Base-by-base conservation (phyloP, 2,797 vertebrate genomes). In the Scarus forsteni region DNA sequence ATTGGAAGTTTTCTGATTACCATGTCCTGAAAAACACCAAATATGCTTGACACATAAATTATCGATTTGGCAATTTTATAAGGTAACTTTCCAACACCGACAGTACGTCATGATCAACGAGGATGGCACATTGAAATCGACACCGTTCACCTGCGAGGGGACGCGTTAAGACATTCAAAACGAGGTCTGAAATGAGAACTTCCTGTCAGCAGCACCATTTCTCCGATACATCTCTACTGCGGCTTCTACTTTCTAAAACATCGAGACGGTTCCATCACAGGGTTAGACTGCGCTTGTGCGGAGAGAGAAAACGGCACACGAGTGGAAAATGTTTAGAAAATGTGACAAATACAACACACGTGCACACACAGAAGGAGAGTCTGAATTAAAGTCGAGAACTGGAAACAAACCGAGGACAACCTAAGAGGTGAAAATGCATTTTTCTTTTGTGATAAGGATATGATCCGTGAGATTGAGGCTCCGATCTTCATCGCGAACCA, bases 71-170 rank as follows among this genome's bases (percentile, higher is more conserved):
- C 80, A 72, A 78, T 36, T 11, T 71, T 70, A 42, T 67, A 14
- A 34, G 6, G 40, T 57, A 60, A 75, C 61, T 72, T 79, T 78
- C 76, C 53, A 72, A 64, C 46, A 75, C 59, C 75, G 35, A 83
- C 52, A 39, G 62, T 54, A 89, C 72, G 69, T n/a, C 14, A 66
- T 62, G 57, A 74, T 54, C 60, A 61, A 70, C 9, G 38, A 68
- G 19, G 70, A 87, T 80, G 88, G 71, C 75, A 89, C 86, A 80
- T 73, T 77, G 70, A 85, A n/a, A 88, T 48, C 70, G 72, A 88
- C 75, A 66, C 38, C 62, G 2, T 68, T 70, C 69, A 81, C 57
- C 64, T 56, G 62, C 13, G 19, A 65, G 56, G 13, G 40, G 51
- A 11, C 38, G 18, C 39, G 16, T 79, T 61, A 68, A 73, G 70